Evolutionary conservation across 1,140 invertebrate species (phyloP).

Genomic region (Sarcophaga peregrina): DNA sequence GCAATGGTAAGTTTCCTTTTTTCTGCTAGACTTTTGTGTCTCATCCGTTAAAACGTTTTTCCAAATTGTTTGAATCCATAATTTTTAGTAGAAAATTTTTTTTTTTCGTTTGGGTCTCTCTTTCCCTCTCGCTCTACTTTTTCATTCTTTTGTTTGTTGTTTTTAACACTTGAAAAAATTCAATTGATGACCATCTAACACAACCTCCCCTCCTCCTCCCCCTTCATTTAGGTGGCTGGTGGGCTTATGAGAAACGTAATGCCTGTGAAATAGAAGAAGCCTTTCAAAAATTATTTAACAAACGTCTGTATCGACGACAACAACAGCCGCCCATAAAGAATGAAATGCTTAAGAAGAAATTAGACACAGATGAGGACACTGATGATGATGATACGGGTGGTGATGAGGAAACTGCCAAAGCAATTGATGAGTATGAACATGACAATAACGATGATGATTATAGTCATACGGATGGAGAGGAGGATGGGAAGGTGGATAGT

Average conservation of each 20-base stretch:
- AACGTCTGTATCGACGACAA: not conserved
- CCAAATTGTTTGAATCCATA: not conserved
- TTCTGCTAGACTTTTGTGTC: constrained; percentile 25
- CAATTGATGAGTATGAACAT: not conserved
- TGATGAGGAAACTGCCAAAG: not conserved
- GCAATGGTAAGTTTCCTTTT: constrained; percentile 77
- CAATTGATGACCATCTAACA: constrained; percentile 46
- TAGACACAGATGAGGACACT: not conserved
- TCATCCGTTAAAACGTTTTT: not conserved
- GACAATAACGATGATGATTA: not conserved
- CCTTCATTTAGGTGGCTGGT: constrained; percentile 77
- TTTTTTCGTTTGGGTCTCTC: not conserved
- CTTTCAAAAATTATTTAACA: constrained; percentile 58
- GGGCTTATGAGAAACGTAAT: constrained; percentile 85
- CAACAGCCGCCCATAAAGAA: not conserved
- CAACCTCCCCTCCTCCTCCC: constrained; percentile 28
- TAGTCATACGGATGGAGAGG: not conserved
- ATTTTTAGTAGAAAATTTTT: not conserved
- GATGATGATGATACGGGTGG: constrained; percentile 8
- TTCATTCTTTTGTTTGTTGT: not conserved
- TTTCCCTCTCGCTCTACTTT: no score
- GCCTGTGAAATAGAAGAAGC: constrained; percentile 77
- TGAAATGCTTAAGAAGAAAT: not conserved
- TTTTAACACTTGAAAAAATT: constrained; percentile 10
- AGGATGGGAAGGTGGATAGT: constrained; percentile 23